Evolutionary conservation across 2,888 invertebrate genomes (phyloP).

Genomic region (Stegophylla sp.): DNA sequence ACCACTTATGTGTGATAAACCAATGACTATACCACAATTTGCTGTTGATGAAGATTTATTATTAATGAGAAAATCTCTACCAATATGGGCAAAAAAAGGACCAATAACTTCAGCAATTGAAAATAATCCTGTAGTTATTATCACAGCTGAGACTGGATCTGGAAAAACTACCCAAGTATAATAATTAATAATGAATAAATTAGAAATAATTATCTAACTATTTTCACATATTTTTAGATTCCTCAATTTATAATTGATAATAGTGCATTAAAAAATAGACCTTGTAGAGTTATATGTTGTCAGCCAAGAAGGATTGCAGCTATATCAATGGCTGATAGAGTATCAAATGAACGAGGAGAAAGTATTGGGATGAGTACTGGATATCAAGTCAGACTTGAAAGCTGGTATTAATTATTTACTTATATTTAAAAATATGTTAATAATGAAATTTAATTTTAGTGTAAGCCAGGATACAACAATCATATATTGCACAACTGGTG

Average conservation of each 20-base stretch:
- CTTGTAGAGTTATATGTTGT: slow-evolving; percentile 87
- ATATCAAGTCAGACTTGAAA: slow-evolving; percentile 76
- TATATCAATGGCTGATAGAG: slow-evolving; percentile 86
- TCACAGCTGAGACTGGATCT: slow-evolving; percentile 77
- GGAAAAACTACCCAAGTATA: slow-evolving; percentile 76
- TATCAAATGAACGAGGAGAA: slow-evolving; percentile 72
- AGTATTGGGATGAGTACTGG: slow-evolving; percentile 70
- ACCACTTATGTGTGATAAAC: slow-evolving; percentile 55
- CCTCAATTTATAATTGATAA: slow-evolving; percentile 88
- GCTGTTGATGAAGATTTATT: slow-evolving; percentile 52
- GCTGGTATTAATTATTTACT: slow-evolving; percentile 66
- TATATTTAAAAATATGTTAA: neutral
- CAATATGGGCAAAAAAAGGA: slow-evolving; percentile 47
- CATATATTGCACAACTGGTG: slow-evolving; percentile 91
- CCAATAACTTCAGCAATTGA: slow-evolving; percentile 64
- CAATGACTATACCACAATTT: slow-evolving; percentile 38
- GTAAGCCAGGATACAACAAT: slow-evolving; percentile 64
- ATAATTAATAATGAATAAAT: neutral
- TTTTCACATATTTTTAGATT: slow-evolving; percentile 67
- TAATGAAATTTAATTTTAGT: slow-evolving; percentile 10
- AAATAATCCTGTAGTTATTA: slow-evolving; percentile 68
- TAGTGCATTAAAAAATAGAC: slow-evolving; percentile 70
- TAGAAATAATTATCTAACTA: too few species aligned
- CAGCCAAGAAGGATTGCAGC: slow-evolving; percentile 93
- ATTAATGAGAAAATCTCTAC: slow-evolving; percentile 29